phyloP scores from a whole-genome alignment of 2,797 vertebrate species.

The Poecilia wingei region DNA sequence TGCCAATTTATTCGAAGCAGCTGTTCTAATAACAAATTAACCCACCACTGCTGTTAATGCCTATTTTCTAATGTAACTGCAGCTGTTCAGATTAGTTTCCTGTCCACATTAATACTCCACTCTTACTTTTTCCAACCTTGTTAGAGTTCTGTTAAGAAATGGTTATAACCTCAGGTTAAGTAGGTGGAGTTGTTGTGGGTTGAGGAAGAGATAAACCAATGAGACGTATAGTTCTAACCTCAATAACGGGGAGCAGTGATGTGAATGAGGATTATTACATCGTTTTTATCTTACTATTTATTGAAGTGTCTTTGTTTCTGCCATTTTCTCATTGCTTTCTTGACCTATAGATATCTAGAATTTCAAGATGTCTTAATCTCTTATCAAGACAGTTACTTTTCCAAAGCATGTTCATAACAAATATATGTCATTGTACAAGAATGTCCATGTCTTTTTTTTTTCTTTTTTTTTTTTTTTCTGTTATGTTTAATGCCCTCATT shows the following conservation, averaged over 20 bases:
- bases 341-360: neutral
- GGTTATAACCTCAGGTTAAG: neutral
- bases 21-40: constrained; percentile 6
- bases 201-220: neutral
- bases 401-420: neutral
- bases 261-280: neutral
- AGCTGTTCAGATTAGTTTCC: neutral
- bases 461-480: constrained; percentile 35
- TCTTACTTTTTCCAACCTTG: neutral
- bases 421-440: constrained; percentile 8
- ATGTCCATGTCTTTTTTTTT: constrained; percentile 20
- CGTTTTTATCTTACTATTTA: neutral
- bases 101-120: neutral
- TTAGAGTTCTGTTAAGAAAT: neutral
- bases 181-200: neutral
- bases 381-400: neutral
- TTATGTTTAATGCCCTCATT: constrained; percentile 44
- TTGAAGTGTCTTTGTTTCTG: neutral
- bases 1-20: constrained; percentile 2
- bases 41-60: neutral
- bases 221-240: neutral
- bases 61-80: neutral
- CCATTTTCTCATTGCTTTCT: neutral
- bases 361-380: neutral
- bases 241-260: neutral